Conservation (phyloP, 2,888 invertebrate genomes). For the Busseola fusca region DNA sequence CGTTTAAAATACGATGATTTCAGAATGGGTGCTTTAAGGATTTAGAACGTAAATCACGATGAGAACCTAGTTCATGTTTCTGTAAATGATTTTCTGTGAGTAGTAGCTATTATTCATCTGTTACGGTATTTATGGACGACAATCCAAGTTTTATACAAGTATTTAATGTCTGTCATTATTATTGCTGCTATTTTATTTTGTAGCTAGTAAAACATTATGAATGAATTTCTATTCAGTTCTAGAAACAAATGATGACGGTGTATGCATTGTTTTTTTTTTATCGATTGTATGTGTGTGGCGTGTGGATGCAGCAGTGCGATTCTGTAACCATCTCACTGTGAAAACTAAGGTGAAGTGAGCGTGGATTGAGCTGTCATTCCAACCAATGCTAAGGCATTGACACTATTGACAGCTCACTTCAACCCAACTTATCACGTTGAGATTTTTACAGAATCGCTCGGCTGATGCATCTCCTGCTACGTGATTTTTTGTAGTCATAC, state of each 20-base stretch:
- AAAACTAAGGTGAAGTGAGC: no score
- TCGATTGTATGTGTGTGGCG: background rate
- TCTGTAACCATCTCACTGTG: no score
- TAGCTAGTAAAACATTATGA: background rate
- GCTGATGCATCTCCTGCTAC: background rate
- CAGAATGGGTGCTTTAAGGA: background rate
- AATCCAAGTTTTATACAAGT: background rate
- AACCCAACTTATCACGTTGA: no score
- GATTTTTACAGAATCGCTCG: no score
- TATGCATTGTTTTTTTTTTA: background rate
- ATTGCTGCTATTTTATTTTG: background rate
- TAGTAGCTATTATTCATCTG: background rate
- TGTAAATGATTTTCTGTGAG: conserved; percentile 10
- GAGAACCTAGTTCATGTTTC: conserved; percentile 2
- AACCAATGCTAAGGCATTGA: no score
- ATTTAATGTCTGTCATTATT: background rate
- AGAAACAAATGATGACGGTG: background rate
- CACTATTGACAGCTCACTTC: no score
- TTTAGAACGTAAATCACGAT: conserved; percentile 12
- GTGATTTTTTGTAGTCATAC: background rate
- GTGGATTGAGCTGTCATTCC: no score
- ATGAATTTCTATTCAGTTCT: background rate
- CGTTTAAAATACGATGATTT: conserved; percentile 1
- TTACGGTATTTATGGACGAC: conserved; percentile 12
- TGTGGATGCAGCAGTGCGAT: no score